These are phyloP conservation scores for Drosophila bipectinata DNA, from an alignment of 1,140 invertebrate genomes.

Conservation along the genomic window DNA sequence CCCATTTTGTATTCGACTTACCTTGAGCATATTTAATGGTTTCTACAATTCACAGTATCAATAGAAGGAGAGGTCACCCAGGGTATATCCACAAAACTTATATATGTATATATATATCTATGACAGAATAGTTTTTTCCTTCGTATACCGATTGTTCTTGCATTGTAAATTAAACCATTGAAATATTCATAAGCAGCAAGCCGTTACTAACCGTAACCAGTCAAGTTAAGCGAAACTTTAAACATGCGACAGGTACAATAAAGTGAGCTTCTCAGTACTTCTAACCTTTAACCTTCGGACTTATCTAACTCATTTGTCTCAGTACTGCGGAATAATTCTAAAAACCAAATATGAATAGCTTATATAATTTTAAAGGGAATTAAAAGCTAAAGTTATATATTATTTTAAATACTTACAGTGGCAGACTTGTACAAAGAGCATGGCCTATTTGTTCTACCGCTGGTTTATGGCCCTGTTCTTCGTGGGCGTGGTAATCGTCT, in stretches of 20 bases:
- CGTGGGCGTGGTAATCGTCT: conserved; percentile 84
- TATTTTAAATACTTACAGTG: conserved; percentile 76
- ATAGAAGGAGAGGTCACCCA: conserved; percentile 29
- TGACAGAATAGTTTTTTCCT: conserved; percentile 22
- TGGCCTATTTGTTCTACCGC: conserved; percentile 86
- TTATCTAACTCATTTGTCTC: neutral
- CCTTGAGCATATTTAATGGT: conserved; percentile 73
- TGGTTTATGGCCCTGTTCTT: conserved; percentile 85
- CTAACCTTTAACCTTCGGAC: conserved; percentile 10
- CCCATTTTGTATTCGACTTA: conserved; percentile 50
- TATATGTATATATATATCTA: conserved; percentile 11
- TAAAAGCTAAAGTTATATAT: neutral
- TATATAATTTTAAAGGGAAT: neutral
- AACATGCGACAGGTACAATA: conserved; percentile 10
- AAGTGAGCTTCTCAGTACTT: neutral
- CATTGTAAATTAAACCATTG: conserved; percentile 67
- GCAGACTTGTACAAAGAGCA: conserved; percentile 84
- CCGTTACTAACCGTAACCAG: conserved; percentile 40
- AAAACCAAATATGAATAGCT: neutral
- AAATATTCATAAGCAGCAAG: conserved; percentile 67
- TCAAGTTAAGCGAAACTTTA: conserved; percentile 19
- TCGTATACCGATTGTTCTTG: conserved; percentile 43
- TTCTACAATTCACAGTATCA: conserved; percentile 64
- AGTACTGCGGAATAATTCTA: neutral
- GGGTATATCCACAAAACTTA: conserved; percentile 3